These are phyloP conservation scores for Hipposideros larvatus DNA, from an alignment of 2,797 vertebrate genomes.

Conservation along the genomic window DNA sequence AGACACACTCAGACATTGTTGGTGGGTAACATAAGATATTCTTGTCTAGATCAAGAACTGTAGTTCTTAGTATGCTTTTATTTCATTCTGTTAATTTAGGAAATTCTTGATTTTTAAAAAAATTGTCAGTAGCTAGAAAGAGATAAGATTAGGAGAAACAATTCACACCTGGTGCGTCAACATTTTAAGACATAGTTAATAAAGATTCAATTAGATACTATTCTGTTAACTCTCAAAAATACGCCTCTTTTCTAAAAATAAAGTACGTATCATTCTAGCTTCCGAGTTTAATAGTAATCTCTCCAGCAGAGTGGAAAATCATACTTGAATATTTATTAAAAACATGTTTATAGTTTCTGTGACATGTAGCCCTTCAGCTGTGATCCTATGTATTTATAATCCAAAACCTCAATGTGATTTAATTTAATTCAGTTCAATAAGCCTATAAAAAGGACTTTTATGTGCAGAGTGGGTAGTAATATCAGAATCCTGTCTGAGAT, in stretches of 20 bases:
- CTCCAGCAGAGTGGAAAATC: neutral
- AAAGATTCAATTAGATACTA: neutral
- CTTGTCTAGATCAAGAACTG: neutral
- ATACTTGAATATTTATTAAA: conserved; percentile 24
- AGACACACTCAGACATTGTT: neutral
- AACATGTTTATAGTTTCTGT: neutral
- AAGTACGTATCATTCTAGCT: neutral
- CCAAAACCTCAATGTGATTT: neutral
- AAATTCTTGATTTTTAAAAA: neutral
- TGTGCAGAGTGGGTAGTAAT: neutral
- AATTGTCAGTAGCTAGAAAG: neutral
- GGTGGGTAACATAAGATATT: neutral
- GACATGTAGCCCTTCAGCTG: neutral
- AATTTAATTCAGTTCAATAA: conserved; percentile 33
- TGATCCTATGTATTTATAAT: neutral
- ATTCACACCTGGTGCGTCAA: neutral
- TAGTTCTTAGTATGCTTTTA: neutral
- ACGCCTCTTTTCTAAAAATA: neutral
- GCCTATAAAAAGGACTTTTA: neutral
- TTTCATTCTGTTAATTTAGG: neutral
- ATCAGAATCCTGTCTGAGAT: conserved; percentile 27
- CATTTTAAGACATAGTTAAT: neutral
- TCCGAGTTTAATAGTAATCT: neutral
- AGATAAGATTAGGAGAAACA: neutral
- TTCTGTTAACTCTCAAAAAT: neutral